phyloP scores from a whole-genome alignment of 2,113 vertebrate genomes.

The Coryphaenoides rupestris region DNA sequence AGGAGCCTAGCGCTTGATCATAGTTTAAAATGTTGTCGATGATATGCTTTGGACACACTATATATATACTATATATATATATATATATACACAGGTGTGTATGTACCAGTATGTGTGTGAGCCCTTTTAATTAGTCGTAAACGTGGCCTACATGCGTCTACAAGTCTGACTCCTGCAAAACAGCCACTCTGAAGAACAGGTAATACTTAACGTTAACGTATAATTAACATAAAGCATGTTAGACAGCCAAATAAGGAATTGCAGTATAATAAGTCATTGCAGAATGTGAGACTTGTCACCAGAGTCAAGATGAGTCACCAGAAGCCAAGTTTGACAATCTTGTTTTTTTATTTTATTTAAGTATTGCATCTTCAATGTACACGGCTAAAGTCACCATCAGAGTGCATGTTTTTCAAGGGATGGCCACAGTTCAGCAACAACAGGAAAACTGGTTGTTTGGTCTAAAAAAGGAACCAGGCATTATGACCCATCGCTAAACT shows the following conservation, averaged over 20 bases:
- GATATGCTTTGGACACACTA: slow-evolving; percentile 26
- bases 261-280: too few species aligned
- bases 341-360: slow-evolving; percentile 42
- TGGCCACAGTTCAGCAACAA: slow-evolving; percentile 43
- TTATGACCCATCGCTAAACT: slow-evolving; percentile 8
- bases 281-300: background rate
- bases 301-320: slow-evolving; percentile 14
- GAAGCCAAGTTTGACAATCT: slow-evolving; percentile 64
- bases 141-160: too few species aligned
- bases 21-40: background rate
- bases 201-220: too few species aligned
- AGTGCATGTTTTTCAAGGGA: slow-evolving; percentile 73
- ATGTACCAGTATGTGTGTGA: too few species aligned
- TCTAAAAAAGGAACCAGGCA: slow-evolving; percentile 27
- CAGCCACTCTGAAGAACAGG: too few species aligned
- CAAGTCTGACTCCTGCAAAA: too few species aligned
- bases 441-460: slow-evolving; percentile 10
- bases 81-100: background rate
- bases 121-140: too few species aligned
- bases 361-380: slow-evolving; percentile 73
- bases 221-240: too few species aligned
- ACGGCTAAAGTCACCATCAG: slow-evolving; percentile 63
- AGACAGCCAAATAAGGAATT: too few species aligned
- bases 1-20: background rate
- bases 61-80: background rate